Conservation (phyloP, 2,888 invertebrate genomes). For the Monopis laevigella region DNA sequence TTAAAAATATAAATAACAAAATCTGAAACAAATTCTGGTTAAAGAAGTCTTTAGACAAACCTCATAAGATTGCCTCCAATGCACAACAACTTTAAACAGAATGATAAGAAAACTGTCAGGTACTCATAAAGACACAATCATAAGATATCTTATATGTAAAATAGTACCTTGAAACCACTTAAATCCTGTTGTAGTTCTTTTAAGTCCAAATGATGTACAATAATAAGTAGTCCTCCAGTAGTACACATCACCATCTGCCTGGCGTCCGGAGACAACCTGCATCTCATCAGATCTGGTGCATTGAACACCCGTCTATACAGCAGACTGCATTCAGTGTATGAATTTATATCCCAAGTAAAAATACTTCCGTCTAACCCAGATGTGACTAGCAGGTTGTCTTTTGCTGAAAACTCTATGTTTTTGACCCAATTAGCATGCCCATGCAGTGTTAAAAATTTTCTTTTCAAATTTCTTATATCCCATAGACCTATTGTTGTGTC, state of each 20-base stretch:
- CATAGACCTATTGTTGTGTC: conserved; percentile 92
- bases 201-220: conserved; percentile 89
- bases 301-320: conserved; percentile 86
- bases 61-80: too few species aligned
- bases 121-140: too few species aligned
- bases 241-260: conserved; percentile 91
- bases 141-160: too few species aligned
- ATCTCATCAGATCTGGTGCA: conserved; percentile 87
- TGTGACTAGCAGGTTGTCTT: conserved; percentile 85
- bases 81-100: too few species aligned
- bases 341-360: conserved; percentile 94
- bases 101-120: too few species aligned
- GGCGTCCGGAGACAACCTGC: conserved; percentile 85
- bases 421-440: conserved; percentile 97
- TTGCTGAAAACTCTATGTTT: conserved; percentile 91
- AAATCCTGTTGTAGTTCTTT: conserved; percentile 81
- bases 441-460: conserved; percentile 77
- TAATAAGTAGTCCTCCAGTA: conserved; percentile 87
- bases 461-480: conserved; percentile 88
- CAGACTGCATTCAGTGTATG: conserved; percentile 80
- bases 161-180: conserved; percentile 84
- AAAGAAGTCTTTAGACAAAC: too few species aligned
- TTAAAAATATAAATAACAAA: too few species aligned
- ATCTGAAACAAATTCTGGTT: too few species aligned
- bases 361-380: conserved; percentile 95